These are phyloP conservation scores for Trissolcus brochymenae DNA, from an alignment of 2,888 invertebrate genomes.

Conservation along the genomic window DNA sequence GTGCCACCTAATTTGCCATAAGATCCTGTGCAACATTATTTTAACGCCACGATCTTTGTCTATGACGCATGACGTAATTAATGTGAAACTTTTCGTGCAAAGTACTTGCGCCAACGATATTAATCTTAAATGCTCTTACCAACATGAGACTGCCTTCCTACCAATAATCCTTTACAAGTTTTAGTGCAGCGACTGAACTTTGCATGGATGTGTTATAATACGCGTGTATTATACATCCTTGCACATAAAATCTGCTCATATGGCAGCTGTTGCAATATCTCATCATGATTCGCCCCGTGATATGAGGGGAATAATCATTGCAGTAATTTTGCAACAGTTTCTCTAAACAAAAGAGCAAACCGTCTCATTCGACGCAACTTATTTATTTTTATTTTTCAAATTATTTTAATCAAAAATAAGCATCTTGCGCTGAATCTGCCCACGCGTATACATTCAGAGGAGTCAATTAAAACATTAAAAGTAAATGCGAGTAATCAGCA, in stretches of 20 bases:
- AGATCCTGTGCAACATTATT: conserved; percentile 43
- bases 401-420: too few species aligned
- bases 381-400: too few species aligned
- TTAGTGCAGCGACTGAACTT: conserved; percentile 50
- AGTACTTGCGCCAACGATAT: conserved; percentile 56
- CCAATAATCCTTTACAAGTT: conserved; percentile 53
- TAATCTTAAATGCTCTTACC: conserved; percentile 57
- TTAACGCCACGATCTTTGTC: conserved; percentile 54
- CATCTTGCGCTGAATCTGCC: not conserved
- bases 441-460: conserved; percentile 20
- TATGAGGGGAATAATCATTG: too few species aligned
- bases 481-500: conserved; percentile 34
- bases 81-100: conserved; percentile 52
- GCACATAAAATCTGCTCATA: conserved; percentile 36
- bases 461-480: conserved; percentile 46
- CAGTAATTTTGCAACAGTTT: not conserved
- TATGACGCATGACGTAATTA: conserved; percentile 57
- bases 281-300: too few species aligned
- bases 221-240: conserved; percentile 17
- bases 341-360: not conserved
- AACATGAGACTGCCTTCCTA: conserved; percentile 45
- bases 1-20: conserved; percentile 34
- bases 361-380: not conserved
- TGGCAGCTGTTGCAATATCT: conserved; percentile 34
- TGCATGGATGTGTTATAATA: conserved; percentile 22